phyloP scores from a whole-genome alignment of 2,888 invertebrate genomes.

The Matsumyia berberina region DNA sequence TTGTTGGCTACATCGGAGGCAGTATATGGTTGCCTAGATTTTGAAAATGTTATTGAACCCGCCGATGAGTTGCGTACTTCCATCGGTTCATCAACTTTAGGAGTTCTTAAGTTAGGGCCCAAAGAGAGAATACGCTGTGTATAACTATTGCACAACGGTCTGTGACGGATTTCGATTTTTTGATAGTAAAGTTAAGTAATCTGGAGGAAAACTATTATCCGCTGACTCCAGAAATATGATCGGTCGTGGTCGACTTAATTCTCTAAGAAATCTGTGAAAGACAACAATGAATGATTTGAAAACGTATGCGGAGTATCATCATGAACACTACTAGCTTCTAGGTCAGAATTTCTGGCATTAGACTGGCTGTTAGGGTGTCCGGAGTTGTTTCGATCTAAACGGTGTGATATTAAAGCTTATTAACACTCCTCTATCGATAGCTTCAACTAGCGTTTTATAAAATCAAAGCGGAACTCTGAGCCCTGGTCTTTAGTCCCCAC shows the following conservation, averaged over 20 bases:
- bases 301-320: constrained; percentile 89
- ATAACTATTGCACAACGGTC: constrained; percentile 77
- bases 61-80: constrained; percentile 67
- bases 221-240: constrained; percentile 68
- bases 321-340: constrained; percentile 78
- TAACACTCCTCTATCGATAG: too few species aligned
- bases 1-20: constrained; percentile 83
- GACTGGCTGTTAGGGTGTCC: constrained; percentile 67
- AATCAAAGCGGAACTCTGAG: too few species aligned
- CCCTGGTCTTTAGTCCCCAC: too few species aligned
- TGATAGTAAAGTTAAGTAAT: constrained; percentile 79
- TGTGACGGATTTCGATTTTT: constrained; percentile 79
- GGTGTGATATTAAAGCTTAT: too few species aligned
- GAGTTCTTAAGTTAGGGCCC: constrained; percentile 78
- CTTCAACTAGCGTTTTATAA: too few species aligned
- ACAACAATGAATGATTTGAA: neutral
- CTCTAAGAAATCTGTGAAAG: constrained; percentile 76
- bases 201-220: constrained; percentile 79
- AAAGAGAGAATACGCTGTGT: constrained; percentile 80
- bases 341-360: constrained; percentile 64
- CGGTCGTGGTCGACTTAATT: constrained; percentile 75
- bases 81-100: constrained; percentile 48
- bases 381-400: constrained; percentile 72
- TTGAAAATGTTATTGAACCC: constrained; percentile 41
- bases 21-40: constrained; percentile 78